phyloP scores from a whole-genome alignment of 2,888 invertebrate species.

The Epinotia demarniana region DNA sequence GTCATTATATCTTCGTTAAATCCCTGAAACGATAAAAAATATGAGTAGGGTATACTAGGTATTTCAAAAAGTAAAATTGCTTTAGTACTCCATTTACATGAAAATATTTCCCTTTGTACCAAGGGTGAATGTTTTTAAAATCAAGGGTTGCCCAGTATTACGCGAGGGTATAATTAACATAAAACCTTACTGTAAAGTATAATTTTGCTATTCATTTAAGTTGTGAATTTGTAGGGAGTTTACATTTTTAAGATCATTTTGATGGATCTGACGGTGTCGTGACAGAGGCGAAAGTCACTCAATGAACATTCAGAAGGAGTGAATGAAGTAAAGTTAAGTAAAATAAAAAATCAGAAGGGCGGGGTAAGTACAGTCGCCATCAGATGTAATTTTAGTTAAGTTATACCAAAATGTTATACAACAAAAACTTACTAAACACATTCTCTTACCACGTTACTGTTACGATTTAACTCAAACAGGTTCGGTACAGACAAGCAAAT shows the following conservation, averaged over 20 bases:
- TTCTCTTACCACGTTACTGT: no score
- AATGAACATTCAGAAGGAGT: no score
- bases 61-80: neutral
- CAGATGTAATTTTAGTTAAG: no score
- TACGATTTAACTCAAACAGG: no score
- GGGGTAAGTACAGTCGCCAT: no score
- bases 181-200: constrained; percentile 15
- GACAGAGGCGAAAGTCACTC: no score
- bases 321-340: no score
- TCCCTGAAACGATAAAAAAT: neutral
- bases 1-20: neutral
- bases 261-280: neutral
- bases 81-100: neutral
- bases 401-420: no score
- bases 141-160: constrained; percentile 11
- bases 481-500: no score
- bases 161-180: constrained; percentile 19
- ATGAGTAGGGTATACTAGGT: neutral
- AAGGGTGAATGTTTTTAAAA: neutral
- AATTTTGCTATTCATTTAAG: constrained; percentile 17
- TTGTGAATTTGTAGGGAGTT: neutral
- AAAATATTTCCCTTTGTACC: constrained; percentile 11
- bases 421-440: no score
- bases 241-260: constrained; percentile 6
- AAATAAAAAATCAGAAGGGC: no score